Evolutionary conservation across 2,113 vertebrate genomes (phyloP).

Genomic region (Dendropsophus ebraccatus): DNA sequence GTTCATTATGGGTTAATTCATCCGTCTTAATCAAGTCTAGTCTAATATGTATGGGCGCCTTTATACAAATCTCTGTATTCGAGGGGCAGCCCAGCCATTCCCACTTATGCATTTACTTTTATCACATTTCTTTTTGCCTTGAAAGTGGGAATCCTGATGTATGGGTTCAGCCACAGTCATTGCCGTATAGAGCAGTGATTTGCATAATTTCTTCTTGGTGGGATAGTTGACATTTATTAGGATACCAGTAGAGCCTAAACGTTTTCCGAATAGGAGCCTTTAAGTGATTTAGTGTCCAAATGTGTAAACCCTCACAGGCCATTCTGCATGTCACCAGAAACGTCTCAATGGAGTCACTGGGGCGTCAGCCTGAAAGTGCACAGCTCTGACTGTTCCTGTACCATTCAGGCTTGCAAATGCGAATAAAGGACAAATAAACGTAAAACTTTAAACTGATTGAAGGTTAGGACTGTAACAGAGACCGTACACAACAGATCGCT

Average conservation of each 20-base stretch:
- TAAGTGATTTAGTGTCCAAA: slow-evolving; percentile 14
- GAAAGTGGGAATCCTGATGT: not conserved
- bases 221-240: slow-evolving; percentile 40
- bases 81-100: not conserved
- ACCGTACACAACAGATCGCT: no score
- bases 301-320: slow-evolving; percentile 22
- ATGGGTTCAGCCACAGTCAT: not conserved
- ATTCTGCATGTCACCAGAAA: slow-evolving; percentile 13
- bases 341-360: slow-evolving; percentile 9
- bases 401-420: not conserved
- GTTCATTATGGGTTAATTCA: no score
- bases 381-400: not conserved
- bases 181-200: not conserved
- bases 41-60: no score
- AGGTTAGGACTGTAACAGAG: no score
- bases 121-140: not conserved
- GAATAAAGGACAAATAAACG: not conserved
- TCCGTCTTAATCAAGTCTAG: no score
- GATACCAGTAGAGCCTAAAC: slow-evolving; percentile 34
- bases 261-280: not conserved
- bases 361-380: not conserved
- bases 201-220: slow-evolving; percentile 39
- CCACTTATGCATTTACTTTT: not conserved
- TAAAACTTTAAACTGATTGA: not conserved
- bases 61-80: not conserved